Evolutionary conservation across 1,140 invertebrate genomes (phyloP).

Genomic region (Sminthurinus signatus): DNA sequence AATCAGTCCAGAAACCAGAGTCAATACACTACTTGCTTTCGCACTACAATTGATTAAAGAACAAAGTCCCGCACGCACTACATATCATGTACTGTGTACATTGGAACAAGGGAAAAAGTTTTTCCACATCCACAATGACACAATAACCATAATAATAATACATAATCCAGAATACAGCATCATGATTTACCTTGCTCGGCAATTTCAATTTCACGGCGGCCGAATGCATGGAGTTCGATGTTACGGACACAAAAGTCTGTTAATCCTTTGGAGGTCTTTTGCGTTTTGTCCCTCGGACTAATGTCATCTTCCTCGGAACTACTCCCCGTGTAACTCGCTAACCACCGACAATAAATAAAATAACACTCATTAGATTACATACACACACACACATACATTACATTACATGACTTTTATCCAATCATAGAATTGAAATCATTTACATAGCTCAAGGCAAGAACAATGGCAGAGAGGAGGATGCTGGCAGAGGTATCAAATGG

Average conservation of each 20-base stretch:
- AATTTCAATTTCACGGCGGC: slow-evolving; percentile 92
- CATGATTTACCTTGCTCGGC: slow-evolving; percentile 77
- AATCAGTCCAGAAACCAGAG: no score
- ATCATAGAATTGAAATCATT: neutral
- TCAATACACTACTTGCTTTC: no score
- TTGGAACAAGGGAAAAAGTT: no score
- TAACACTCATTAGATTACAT: neutral
- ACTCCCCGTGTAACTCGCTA: slow-evolving; percentile 81
- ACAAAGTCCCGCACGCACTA: no score
- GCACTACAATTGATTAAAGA: no score
- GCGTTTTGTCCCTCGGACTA: slow-evolving; percentile 78
- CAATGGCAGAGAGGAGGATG: neutral
- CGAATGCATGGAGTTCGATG: slow-evolving; percentile 86
- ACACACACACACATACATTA: neutral
- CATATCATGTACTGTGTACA: no score
- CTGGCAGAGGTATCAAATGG: neutral
- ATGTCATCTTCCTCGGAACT: slow-evolving; percentile 76
- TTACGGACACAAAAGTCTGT: slow-evolving; percentile 86
- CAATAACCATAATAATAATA: no score
- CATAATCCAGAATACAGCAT: no score
- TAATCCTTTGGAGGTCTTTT: slow-evolving; percentile 70
- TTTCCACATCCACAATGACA: no score
- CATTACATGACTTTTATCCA: neutral
- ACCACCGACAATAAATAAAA: slow-evolving; percentile 36
- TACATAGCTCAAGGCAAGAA: slow-evolving; percentile 10